Evolutionary conservation across 1,140 invertebrate species (phyloP).

Genomic region (Drosophila lowei): DNA sequence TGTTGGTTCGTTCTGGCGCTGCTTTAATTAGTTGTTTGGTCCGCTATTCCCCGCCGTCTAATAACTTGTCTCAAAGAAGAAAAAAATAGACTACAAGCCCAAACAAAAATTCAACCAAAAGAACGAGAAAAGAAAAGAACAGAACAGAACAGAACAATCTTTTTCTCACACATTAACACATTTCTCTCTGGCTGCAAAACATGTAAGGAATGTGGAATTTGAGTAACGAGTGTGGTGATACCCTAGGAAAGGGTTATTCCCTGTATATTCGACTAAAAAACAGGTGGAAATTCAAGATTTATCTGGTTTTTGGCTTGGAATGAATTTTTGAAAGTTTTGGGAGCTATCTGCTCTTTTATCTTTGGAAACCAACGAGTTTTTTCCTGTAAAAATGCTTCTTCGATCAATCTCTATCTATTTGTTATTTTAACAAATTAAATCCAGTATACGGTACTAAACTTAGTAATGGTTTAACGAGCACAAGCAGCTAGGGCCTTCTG

Average conservation of each 20-base stretch:
- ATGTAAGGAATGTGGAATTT: background rate
- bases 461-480: no score
- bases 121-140: constrained; percentile 13
- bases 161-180: constrained; percentile 80
- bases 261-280: no score
- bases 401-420: no score
- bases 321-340: no score
- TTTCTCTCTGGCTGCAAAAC: constrained; percentile 42
- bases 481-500: no score
- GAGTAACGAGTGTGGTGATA: background rate
- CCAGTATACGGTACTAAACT: no score
- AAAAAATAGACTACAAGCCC: constrained; percentile 31
- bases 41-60: constrained; percentile 63
- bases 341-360: no score
- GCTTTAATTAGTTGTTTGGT: constrained; percentile 72
- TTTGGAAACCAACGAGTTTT: no score
- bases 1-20: constrained; percentile 37
- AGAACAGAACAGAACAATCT: constrained; percentile 17
- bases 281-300: no score
- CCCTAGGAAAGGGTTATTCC: background rate
- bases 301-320: no score
- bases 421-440: no score
- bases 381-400: no score
- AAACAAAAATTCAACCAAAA: constrained; percentile 30
- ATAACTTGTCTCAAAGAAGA: constrained; percentile 29